These are phyloP conservation scores for Ibidorhyncha struthersii DNA, from an alignment of 2,113 vertebrate species.

Conservation along the genomic window DNA sequence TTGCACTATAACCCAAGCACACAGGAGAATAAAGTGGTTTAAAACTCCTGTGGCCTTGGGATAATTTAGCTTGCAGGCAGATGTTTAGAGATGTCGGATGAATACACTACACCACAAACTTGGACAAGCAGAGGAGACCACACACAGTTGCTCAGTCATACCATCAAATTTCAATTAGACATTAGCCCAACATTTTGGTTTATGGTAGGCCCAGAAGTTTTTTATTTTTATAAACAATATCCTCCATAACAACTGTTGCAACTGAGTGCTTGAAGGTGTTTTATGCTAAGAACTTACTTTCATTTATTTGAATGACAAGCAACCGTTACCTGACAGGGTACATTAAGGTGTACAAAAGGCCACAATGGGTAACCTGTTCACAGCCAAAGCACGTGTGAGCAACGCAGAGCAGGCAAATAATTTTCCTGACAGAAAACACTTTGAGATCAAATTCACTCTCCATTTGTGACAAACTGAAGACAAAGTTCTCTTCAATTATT, in stretches of 20 bases:
- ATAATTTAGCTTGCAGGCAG: slow-evolving; percentile 12
- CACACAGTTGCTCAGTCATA: neutral
- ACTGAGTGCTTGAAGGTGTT: neutral
- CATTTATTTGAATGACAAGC: slow-evolving; percentile 18
- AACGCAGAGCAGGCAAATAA: neutral
- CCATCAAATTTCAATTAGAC: neutral
- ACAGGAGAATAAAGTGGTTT: neutral
- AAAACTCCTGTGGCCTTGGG: neutral
- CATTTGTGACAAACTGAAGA: neutral
- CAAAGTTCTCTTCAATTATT: slow-evolving; percentile 23
- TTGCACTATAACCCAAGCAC: neutral
- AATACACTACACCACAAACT: neutral
- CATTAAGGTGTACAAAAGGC: slow-evolving; percentile 15
- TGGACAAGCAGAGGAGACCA: neutral
- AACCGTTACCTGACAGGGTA: neutral
- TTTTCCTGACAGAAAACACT: slow-evolving; percentile 41
- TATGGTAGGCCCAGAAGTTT: neutral
- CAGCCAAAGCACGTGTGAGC: neutral
- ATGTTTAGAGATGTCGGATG: neutral
- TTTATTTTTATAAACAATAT: neutral
- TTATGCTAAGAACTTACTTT: neutral
- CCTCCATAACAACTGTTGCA: neutral
- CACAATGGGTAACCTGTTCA: neutral
- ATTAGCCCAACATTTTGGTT: neutral
- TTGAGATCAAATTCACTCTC: slow-evolving; percentile 10